Evolutionary conservation across 2,888 invertebrate genomes (phyloP).

Genomic region (Protophormia terraenovae): DNA sequence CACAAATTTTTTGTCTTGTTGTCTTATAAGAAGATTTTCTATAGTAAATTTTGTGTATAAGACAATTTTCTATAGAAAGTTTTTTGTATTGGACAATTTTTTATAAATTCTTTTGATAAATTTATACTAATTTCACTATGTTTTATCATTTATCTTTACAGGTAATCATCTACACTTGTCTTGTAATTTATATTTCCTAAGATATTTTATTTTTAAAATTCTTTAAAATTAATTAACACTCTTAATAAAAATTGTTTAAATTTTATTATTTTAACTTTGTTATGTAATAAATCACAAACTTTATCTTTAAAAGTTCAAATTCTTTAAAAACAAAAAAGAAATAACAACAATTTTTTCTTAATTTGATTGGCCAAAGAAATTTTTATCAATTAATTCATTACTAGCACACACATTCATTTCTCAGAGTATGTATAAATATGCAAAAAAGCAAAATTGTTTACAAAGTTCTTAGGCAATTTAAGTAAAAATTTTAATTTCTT

Average conservation of each 20-base stretch:
- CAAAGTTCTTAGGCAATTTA: not conserved
- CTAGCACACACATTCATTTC: not conserved
- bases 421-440: not conserved
- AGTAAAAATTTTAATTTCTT: slow-evolving; percentile 22
- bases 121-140: not conserved
- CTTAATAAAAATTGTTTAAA: not conserved
- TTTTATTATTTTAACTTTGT: not conserved
- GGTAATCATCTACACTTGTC: not conserved
- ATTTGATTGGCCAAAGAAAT: not conserved
- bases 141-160: not conserved
- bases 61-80: too few relatives aligned
- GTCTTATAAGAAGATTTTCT: too few relatives aligned
- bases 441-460: not conserved
- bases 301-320: not conserved
- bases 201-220: not conserved
- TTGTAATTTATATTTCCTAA: not conserved
- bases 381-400: slow-evolving; percentile 3
- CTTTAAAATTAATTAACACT: not conserved
- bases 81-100: too few relatives aligned
- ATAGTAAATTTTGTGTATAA: too few relatives aligned
- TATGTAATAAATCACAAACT: not conserved
- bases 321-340: not conserved
- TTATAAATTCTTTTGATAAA: not conserved
- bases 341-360: not conserved
- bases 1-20: not conserved